Evolutionary conservation across 2,888 invertebrate genomes (phyloP).

Genomic region (Sinodicranocentrus sp.): DNA sequence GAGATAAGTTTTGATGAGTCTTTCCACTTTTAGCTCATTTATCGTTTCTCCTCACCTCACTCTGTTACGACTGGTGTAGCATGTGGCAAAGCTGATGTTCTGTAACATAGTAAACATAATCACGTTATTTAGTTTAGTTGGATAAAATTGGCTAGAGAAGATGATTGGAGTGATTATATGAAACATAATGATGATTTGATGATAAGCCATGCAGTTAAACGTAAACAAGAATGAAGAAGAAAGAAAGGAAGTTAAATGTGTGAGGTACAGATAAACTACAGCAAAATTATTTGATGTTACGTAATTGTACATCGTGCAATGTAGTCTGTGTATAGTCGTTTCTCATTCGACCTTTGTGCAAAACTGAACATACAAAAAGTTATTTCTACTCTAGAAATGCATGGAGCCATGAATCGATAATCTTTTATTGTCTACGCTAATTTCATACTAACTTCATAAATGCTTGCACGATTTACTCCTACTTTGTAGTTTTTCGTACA

Average conservation of each 20-base stretch:
- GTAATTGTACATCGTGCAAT: background rate
- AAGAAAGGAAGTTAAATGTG: conserved; percentile 23
- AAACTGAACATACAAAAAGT: conserved; percentile 36
- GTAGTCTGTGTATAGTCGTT: background rate
- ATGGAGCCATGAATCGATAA: conserved; percentile 53
- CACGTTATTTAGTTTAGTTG: conserved; percentile 31
- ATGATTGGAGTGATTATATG: conserved; percentile 10
- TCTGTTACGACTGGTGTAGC: background rate
- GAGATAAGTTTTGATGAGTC: conserved; percentile 19
- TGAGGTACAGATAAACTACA: background rate
- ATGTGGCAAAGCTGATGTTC: conserved; percentile 27
- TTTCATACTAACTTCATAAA: conserved; percentile 23
- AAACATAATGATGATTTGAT: background rate
- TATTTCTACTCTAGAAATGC: conserved; percentile 56
- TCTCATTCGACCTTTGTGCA: conserved; percentile 47
- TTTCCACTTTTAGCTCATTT: conserved; percentile 30
- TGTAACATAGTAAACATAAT: conserved; percentile 58
- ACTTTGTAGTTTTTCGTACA: too few relatives aligned
- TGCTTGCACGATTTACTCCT: too few relatives aligned
- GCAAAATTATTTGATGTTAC: background rate
- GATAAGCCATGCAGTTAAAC: background rate
- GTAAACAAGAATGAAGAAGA: background rate
- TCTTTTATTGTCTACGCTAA: conserved; percentile 45
- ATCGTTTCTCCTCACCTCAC: conserved; percentile 15
- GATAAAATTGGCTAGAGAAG: background rate